A percentile compares a stretch with the other conserved stretches of the same genome.
Conservation (phyloP, 2,113 vertebrate genomes). For the Xenus cinereus region DNA sequence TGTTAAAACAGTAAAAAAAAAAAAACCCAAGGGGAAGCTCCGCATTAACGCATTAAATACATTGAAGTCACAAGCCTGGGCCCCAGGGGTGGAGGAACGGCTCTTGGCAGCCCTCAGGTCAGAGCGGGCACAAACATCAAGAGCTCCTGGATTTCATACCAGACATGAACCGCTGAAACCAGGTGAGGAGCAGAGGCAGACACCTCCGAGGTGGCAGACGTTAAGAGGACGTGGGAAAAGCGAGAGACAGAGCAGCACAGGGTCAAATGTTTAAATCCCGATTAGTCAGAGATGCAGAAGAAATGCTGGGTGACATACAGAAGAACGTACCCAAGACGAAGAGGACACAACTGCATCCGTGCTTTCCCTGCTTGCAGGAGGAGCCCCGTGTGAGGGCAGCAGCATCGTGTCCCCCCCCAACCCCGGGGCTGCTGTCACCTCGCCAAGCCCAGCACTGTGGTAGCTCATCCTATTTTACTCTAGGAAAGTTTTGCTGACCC, state of each 20-base stretch:
- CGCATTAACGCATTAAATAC: not conserved
- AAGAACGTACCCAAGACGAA: accelerated
- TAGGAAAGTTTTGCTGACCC: not conserved
- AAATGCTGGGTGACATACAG: not conserved
- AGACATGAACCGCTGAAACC: not conserved
- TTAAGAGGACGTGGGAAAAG: not conserved
- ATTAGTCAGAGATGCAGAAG: not conserved
- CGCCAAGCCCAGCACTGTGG: not conserved
- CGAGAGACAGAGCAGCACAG: not conserved
- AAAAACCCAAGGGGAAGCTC: not conserved
- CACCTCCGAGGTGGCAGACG: not conserved
- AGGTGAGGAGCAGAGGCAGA: not conserved
- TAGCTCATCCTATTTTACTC: not conserved
- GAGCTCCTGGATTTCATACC: not conserved
- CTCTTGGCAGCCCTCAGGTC: not conserved
- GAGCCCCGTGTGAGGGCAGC: not conserved
- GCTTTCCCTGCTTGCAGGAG: not conserved
- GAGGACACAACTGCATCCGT: accelerated
- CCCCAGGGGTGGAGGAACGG: not conserved
- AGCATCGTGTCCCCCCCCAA: accelerated
- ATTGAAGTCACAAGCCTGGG: not conserved
- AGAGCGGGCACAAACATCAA: not conserved
- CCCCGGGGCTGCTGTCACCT: not conserved
- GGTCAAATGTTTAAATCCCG: not conserved
- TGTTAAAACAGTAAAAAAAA: not conserved